phyloP scores from a whole-genome alignment of 2,797 vertebrate genomes.

The Alca torda region DNA sequence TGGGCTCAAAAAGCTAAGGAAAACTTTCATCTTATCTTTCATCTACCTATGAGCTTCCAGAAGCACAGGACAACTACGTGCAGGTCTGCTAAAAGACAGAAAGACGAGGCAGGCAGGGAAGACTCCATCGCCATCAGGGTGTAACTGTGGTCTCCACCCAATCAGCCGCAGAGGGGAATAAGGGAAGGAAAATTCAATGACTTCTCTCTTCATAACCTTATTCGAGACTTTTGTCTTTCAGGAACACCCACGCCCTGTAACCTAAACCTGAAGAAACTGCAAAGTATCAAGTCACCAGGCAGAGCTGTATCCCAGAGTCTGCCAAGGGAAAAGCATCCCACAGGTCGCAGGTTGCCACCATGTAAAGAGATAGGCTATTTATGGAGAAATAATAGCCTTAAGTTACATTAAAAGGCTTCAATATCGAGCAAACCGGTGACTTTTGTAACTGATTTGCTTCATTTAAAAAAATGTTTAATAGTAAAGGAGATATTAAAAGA shows the following conservation, averaged over 20 bases:
- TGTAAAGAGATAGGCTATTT: background rate
- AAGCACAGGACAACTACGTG: background rate
- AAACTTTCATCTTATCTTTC: conserved; percentile 10
- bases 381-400: background rate
- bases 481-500: background rate
- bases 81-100: background rate
- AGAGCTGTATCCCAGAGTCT: background rate
- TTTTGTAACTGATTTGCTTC: background rate
- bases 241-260: background rate
- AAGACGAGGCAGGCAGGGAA: background rate
- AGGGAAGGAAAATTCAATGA: background rate
- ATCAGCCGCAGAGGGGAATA: rapidly evolving
- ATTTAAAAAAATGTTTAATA: background rate
- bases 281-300: background rate
- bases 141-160: rapidly evolving
- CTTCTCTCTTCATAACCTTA: background rate
- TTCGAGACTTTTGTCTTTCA: background rate
- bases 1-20: conserved; percentile 4
- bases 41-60: background rate
- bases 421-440: rapidly evolving
- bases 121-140: rapidly evolving
- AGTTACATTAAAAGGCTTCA: background rate
- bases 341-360: background rate
- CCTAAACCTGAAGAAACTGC: background rate
- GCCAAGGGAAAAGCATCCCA: background rate